Percentiles rank a stretch among this genome's conserved stretches.
Conservation (phyloP, 2,113 vertebrate genomes). For the Gobio gobio region DNA sequence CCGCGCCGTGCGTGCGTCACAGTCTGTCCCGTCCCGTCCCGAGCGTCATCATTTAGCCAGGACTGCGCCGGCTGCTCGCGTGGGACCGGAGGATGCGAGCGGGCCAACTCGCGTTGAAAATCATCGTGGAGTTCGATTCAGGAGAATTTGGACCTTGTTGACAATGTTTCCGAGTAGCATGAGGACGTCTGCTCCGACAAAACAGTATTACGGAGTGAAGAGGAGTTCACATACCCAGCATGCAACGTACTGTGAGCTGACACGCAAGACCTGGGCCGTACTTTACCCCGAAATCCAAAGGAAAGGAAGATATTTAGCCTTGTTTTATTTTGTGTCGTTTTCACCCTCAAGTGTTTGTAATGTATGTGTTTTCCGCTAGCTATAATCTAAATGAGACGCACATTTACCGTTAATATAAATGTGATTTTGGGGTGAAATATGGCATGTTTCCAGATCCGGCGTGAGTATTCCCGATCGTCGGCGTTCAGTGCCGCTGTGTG, state of each 20-base stretch:
- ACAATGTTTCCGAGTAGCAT: background rate
- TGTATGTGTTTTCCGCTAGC: too few relatives aligned
- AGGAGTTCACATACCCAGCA: background rate
- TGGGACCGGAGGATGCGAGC: background rate
- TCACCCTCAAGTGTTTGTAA: too few relatives aligned
- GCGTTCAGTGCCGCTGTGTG: background rate
- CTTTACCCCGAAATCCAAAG: background rate
- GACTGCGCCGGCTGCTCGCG: background rate
- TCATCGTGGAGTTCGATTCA: too few relatives aligned
- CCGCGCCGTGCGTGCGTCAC: background rate
- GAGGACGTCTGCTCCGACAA: background rate
- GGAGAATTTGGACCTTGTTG: too few relatives aligned
- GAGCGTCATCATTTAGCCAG: background rate
- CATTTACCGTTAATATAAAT: background rate
- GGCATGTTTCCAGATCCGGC: background rate
- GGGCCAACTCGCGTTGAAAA: too few relatives aligned
- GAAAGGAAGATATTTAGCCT: background rate
- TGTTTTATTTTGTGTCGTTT: background rate
- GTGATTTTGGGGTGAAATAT: conserved; percentile 2
- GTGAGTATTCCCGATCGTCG: too few relatives aligned
- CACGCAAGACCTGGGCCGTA: background rate
- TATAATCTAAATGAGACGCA: background rate
- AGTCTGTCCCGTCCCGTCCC: background rate
- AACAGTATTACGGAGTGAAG: background rate
- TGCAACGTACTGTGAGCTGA: background rate